A percentile compares a stretch with the other conserved stretches of the same genome.
Conservation (phyloP, 1,140 invertebrate species). For the Achatina immaculata region DNA sequence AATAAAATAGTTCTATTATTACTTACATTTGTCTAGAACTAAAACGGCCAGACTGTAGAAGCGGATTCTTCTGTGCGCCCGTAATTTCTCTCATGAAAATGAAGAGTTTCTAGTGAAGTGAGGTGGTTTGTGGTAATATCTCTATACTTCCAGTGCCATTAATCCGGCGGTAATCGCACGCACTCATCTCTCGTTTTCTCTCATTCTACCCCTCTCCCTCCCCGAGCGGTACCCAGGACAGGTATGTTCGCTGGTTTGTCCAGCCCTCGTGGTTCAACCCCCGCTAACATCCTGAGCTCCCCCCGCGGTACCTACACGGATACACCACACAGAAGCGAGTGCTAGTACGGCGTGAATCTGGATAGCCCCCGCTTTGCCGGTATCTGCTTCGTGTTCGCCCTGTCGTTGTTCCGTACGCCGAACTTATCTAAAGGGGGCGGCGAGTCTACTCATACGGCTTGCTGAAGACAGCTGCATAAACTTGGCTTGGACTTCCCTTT, state of each 20-base stretch:
- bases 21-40: too few relatives aligned
- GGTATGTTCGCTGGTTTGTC: not conserved
- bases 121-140: not conserved
- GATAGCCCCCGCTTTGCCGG: not conserved
- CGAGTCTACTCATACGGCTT: not conserved
- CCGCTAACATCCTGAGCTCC: not conserved
- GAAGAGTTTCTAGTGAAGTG: not conserved
- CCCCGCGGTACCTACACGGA: not conserved
- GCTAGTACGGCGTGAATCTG: not conserved
- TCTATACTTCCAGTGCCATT: not conserved
- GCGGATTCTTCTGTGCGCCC: not conserved
- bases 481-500: too few relatives aligned
- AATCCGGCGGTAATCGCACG: conserved; percentile 5
- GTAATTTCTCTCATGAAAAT: not conserved
- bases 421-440: not conserved
- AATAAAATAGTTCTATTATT: too few relatives aligned
- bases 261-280: conserved; percentile 1
- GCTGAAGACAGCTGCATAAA: too few relatives aligned
- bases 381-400: not conserved
- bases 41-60: not conserved
- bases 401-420: not conserved
- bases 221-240: not conserved
- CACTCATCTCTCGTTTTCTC: not conserved
- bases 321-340: not conserved
- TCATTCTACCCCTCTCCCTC: not conserved